These are phyloP conservation scores for Geodia barretti DNA, from an alignment of 37 sponge, comb jelly and placozoan species.

Conservation along the genomic window DNA sequence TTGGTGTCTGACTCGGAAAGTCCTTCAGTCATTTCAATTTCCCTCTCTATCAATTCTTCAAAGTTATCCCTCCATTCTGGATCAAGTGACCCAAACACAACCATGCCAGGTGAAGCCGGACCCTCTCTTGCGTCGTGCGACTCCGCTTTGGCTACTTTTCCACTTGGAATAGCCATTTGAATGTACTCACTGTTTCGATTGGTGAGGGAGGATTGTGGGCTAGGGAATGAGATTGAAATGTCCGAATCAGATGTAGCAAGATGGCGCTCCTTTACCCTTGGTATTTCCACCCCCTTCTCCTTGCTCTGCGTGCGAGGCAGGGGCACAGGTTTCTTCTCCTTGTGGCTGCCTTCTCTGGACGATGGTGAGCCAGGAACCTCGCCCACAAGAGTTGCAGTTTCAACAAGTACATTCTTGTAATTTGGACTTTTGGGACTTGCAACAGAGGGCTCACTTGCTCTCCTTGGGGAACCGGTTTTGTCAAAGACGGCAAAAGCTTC, in stretches of 20 bases:
- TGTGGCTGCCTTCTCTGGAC: not conserved
- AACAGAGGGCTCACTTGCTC: not conserved
- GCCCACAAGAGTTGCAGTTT: not conserved
- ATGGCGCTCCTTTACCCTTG: not conserved
- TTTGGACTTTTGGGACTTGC: not conserved
- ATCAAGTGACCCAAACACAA: not conserved
- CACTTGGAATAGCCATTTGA: not conserved
- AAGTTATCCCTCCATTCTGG: not conserved
- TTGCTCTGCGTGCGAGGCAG: constrained; percentile 6
- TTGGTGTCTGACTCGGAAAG: not conserved
- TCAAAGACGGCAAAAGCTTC: not conserved
- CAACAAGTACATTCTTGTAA: not conserved
- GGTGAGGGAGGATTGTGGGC: not conserved
- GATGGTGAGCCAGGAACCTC: not conserved
- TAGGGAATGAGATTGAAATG: not conserved
- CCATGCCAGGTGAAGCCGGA: not conserved
- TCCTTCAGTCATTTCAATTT: not conserved
- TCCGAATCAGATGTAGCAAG: not conserved
- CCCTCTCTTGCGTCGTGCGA: not conserved
- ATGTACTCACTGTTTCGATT: not conserved
- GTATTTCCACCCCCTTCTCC: not conserved
- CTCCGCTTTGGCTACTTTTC: not conserved
- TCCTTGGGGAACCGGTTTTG: not conserved
- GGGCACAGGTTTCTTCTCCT: constrained; percentile 9
- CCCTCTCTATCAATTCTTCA: not conserved